These are phyloP conservation scores for Colius striatus DNA, from an alignment of 2,113 vertebrate species.

Conservation along the genomic window DNA sequence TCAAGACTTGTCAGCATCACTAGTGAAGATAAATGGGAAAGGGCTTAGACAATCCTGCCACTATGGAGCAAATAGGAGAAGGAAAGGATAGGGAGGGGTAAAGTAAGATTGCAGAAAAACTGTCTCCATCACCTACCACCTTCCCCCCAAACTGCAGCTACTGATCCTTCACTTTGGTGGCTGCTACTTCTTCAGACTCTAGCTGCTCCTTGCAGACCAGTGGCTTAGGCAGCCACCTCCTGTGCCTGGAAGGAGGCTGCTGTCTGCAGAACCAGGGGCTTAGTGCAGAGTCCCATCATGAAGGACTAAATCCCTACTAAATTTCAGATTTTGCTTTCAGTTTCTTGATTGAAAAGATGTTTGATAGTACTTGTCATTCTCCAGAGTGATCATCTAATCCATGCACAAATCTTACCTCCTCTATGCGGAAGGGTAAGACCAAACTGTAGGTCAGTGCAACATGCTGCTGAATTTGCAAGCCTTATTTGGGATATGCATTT, in stretches of 20 bases:
- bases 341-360: background rate
- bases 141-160: background rate
- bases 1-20: background rate
- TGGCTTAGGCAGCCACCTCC: background rate
- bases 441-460: background rate
- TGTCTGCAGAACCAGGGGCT: background rate
- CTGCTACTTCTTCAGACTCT: background rate
- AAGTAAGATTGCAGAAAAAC: background rate
- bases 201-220: background rate
- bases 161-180: background rate
- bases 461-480: background rate
- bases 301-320: background rate
- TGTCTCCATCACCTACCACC: background rate
- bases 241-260: background rate
- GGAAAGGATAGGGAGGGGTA: background rate
- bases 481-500: background rate
- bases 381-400: background rate
- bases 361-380: background rate
- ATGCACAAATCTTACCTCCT: background rate
- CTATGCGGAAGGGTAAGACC: background rate
- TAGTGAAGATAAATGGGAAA: background rate
- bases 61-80: background rate
- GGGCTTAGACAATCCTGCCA: background rate
- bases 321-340: background rate
- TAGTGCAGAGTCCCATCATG: background rate